Evolutionary conservation across 30 jellyfish, hydroid and myxozoan genomes (phyloP), one percentile per base, ranked within the genome.

Genomic region (Turritopsis dohrnii): DNA sequence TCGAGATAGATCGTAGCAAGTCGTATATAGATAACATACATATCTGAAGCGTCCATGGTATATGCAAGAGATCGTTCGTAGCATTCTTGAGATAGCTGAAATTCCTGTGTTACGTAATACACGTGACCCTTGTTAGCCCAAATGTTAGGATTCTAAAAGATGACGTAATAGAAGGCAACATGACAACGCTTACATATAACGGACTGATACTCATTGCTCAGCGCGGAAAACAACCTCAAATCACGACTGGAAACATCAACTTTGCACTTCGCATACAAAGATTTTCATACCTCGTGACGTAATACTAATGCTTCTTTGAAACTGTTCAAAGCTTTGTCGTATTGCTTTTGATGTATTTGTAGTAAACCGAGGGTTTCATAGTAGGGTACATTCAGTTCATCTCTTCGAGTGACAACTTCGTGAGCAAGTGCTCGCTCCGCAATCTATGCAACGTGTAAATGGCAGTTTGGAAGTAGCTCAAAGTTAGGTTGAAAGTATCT

Each of bases 391-490:
- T 88, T 80, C 31, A 85, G 89, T n/a, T 88, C 90, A 9, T 73
- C 83, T 18, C 71, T 72, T 25, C 82, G 29, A 13, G 96, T 52
- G 66, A 86, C 86, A 31, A 93, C 41, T 52, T 93, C 96, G 28
- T 81, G 96, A 28, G 98, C 81, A 21, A 93, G 74, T 24, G 98
- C 96, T 83, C 91, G 79, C 79, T 93, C 98, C 16, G 98, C 96
- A 52, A 93, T 71, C 88, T 85, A 52, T 41, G n/a, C n/a, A n/a
- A n/a, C n/a, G n/a, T n/a, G n/a, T n/a, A n/a, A n/a, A n/a, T n/a
- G n/a, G n/a, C n/a, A n/a, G n/a, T n/a, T n/a, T n/a, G n/a, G n/a
- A n/a, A n/a, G n/a, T n/a, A n/a, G n/a, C n/a, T n/a, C n/a, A n/a
- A n/a, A n/a, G n/a, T n/a, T n/a, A n/a, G n/a, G n/a, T n/a, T n/a